Conservation (phyloP, 2,888 invertebrate species). For the Oxycera nigricornis region DNA sequence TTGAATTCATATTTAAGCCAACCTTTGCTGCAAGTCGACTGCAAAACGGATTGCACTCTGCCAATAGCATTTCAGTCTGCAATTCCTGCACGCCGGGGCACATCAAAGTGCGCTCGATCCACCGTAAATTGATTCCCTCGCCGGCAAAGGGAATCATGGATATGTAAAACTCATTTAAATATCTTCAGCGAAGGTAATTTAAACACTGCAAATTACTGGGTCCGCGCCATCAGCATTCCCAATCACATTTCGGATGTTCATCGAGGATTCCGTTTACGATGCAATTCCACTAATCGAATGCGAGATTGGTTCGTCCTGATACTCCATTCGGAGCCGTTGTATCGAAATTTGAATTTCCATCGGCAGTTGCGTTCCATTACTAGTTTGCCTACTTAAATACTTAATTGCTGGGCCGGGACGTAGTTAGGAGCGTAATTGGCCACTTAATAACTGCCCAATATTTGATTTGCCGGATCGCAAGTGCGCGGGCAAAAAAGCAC, state of each 20-base stretch:
- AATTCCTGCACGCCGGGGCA: too few relatives aligned
- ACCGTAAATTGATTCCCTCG: not conserved
- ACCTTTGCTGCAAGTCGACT: too few relatives aligned
- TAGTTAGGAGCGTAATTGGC: slow-evolving; percentile 31
- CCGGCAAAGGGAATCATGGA: not conserved
- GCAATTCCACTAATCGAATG: not conserved
- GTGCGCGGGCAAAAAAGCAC: slow-evolving; percentile 16
- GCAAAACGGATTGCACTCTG: too few relatives aligned
- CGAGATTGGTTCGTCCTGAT: not conserved
- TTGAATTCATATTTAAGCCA: too few relatives aligned
- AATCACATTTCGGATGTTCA: not conserved
- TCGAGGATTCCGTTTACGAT: slow-evolving; percentile 12
- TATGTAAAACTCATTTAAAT: slow-evolving; percentile 28
- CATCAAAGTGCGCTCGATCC: too few relatives aligned
- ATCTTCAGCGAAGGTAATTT: not conserved
- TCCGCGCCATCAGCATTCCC: not conserved
- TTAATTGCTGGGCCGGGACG: slow-evolving; percentile 21
- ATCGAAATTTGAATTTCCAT: slow-evolving; percentile 18
- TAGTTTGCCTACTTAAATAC: slow-evolving; percentile 34
- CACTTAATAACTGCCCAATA: slow-evolving; percentile 32
- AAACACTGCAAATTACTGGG: too few relatives aligned
- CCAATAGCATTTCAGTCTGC: too few relatives aligned
- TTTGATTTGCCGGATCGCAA: not conserved
- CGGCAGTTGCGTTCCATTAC: slow-evolving; percentile 13
- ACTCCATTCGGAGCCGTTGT: not conserved